Evolutionary conservation across 2,888 invertebrate genomes (phyloP).

Genomic region (Coelinius sp.): DNA sequence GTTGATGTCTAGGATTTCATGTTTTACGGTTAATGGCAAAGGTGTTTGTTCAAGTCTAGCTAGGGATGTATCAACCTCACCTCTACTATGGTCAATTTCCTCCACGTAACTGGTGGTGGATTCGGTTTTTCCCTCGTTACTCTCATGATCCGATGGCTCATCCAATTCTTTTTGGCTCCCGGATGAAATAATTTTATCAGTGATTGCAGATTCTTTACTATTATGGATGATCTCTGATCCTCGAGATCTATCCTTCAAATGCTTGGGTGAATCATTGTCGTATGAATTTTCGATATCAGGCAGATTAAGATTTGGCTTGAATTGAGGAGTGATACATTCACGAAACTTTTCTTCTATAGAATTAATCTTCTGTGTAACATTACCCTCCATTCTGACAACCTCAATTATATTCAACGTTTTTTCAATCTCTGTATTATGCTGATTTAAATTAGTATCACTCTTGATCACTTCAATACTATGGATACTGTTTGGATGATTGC

Average conservation of each 20-base stretch:
- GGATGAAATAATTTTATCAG: background rate
- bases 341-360: background rate
- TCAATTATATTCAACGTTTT: slow-evolving; percentile 34
- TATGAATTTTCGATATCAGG: background rate
- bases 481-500: slow-evolving; percentile 56
- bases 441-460: slow-evolving; percentile 54
- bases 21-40: background rate
- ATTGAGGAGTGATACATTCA: background rate
- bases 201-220: background rate
- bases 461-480: slow-evolving; percentile 45
- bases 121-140: slow-evolving; percentile 57
- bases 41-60: background rate
- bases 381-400: background rate
- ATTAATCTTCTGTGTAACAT: slow-evolving; percentile 1
- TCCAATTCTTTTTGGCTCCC: background rate
- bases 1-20: slow-evolving; percentile 18
- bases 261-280: background rate
- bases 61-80: slow-evolving; percentile 48
- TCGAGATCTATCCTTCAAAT: background rate
- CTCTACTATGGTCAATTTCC: slow-evolving; percentile 47
- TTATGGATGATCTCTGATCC: background rate
- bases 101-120: slow-evolving; percentile 52
- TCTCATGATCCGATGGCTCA: slow-evolving; percentile 41
- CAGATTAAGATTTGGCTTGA: background rate
- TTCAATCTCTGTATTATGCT: slow-evolving; percentile 44